Percentiles rank a stretch among this genome's conserved stretches.
phyloP scores from a whole-genome alignment of 2,888 invertebrate species.

The Eilema sororculum region DNA sequence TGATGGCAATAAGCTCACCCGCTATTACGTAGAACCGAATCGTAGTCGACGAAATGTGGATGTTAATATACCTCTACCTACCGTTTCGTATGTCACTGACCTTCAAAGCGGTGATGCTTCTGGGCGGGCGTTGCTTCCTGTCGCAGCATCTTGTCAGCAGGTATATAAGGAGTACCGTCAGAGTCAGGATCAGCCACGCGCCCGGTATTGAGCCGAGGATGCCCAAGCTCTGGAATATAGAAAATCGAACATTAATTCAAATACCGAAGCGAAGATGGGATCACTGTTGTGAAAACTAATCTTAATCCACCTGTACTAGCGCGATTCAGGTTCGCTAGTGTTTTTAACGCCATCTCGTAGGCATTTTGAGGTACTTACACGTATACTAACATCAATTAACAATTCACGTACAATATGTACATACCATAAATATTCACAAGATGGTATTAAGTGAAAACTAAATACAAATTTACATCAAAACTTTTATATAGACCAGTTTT shows the following conservation, averaged over 20 bases:
- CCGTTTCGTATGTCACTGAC: slow-evolving; percentile 55
- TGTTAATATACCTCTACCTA: too few relatives aligned
- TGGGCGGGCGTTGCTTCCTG: slow-evolving; percentile 95
- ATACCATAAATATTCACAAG: neutral
- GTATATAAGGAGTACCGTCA: slow-evolving; percentile 95
- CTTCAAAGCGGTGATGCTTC: slow-evolving; percentile 95
- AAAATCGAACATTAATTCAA: neutral
- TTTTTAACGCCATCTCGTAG: neutral
- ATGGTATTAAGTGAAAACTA: neutral
- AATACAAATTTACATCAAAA: neutral
- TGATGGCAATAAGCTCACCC: too few relatives aligned
- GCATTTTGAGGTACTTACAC: neutral
- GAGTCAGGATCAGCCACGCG: slow-evolving; percentile 95
- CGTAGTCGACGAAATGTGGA: too few relatives aligned
- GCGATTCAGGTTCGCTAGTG: too few relatives aligned
- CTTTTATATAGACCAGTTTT: neutral
- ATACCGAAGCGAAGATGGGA: too few relatives aligned
- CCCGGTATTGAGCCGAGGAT: slow-evolving; percentile 98
- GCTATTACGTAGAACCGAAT: too few relatives aligned
- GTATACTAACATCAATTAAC: neutral
- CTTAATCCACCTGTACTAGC: neutral
- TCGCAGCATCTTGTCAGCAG: slow-evolving; percentile 98
- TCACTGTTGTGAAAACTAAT: neutral
- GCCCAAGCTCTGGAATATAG: slow-evolving; percentile 92
- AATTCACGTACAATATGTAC: too few relatives aligned